A percentile compares a stretch with the other conserved stretches of the same genome.
phyloP scores from a whole-genome alignment of 2,113 vertebrate genomes.

The Passer domesticus region DNA sequence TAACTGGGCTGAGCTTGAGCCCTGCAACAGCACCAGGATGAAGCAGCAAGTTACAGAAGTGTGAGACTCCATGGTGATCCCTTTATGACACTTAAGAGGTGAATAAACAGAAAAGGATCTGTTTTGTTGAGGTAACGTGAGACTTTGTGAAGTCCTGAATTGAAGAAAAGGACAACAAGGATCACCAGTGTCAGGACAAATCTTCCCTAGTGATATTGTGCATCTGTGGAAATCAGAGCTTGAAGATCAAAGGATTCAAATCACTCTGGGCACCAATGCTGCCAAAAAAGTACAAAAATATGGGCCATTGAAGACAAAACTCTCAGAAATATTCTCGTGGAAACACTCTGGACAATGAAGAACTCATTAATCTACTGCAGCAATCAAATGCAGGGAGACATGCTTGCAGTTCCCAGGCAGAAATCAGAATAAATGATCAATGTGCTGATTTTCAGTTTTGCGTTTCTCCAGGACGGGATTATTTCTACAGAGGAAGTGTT shows the following conservation, averaged over 20 bases:
- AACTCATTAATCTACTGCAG: conserved; percentile 81
- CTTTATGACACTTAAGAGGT: neutral
- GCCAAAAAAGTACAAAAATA: conserved; percentile 74
- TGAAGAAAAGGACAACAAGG: neutral
- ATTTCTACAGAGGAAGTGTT: neutral
- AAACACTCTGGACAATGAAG: conserved; percentile 83
- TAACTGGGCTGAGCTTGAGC: neutral
- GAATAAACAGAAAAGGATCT: neutral
- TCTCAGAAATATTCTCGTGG: conserved; percentile 80
- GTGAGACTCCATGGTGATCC: neutral
- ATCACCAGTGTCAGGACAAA: neutral
- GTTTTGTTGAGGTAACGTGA: neutral
- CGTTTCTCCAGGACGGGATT: neutral
- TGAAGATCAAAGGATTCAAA: conserved; percentile 80
- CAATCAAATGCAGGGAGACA: conserved; percentile 77
- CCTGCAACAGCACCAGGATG: neutral
- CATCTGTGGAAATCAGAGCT: conserved; percentile 81
- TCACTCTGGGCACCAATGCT: conserved; percentile 78
- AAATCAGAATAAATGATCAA: neutral
- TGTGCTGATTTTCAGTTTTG: neutral
- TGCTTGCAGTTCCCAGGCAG: neutral
- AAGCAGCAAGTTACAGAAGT: neutral
- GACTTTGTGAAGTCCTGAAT: neutral
- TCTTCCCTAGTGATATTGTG: conserved; percentile 79
- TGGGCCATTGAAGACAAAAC: conserved; percentile 82